A percentile compares a stretch with the other conserved stretches of the same genome.
These are phyloP conservation scores for Dendroctonus valens DNA, from an alignment of 1,140 invertebrate genomes.

Conservation along the genomic window DNA sequence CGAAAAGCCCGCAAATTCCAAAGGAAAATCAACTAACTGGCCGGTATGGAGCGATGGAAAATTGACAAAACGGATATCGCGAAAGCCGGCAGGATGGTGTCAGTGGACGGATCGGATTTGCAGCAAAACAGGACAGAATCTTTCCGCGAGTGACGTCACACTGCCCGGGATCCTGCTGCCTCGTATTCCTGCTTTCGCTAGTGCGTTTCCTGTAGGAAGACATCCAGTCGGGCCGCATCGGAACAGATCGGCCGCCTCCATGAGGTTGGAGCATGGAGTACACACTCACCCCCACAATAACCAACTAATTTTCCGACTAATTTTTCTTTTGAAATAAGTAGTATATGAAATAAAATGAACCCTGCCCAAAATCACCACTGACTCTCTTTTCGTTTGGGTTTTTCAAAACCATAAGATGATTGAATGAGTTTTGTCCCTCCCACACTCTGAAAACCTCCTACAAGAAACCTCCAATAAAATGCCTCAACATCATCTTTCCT, in stretches of 20 bases:
- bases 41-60: conserved; percentile 7
- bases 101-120: conserved; percentile 32
- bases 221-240: conserved; percentile 6
- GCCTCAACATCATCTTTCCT: too few relatives aligned
- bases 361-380: too few relatives aligned
- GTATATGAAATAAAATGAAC: too few relatives aligned
- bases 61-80: conserved; percentile 21
- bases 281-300: too few relatives aligned
- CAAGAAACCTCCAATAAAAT: too few relatives aligned
- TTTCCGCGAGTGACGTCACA: conserved; percentile 48
- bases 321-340: too few relatives aligned
- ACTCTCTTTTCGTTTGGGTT: too few relatives aligned
- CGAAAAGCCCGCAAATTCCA: background rate
- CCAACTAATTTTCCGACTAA: too few relatives aligned
- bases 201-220: conserved; percentile 22
- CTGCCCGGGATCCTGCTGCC: conserved; percentile 47
- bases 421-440: too few relatives aligned
- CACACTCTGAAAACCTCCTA: too few relatives aligned
- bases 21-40: background rate
- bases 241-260: conserved; percentile 1
- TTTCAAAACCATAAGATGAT: too few relatives aligned
- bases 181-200: conserved; percentile 30
- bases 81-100: conserved; percentile 36
- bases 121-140: conserved; percentile 28
- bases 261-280: too few relatives aligned